Percentiles rank a stretch among this genome's conserved stretches.
Evolutionary conservation across 2,797 vertebrate genomes (phyloP).

Genomic region (Euphonia xanthogaster): DNA sequence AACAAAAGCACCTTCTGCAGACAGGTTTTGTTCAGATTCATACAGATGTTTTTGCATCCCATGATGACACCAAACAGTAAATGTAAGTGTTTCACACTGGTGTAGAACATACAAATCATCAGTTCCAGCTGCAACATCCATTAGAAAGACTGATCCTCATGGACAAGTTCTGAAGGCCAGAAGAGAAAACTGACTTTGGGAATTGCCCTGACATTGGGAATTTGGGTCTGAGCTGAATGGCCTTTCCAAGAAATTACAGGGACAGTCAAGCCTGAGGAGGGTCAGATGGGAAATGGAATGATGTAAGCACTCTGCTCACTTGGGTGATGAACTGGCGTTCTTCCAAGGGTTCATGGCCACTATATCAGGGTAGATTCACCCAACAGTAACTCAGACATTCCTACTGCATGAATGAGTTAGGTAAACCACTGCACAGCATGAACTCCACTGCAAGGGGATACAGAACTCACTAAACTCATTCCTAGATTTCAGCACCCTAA

Average conservation of each 20-base stretch:
- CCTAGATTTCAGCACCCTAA: background rate
- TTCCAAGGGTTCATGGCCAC: background rate
- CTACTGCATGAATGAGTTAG: background rate
- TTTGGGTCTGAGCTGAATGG: background rate
- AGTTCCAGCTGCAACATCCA: background rate
- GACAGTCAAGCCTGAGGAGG: background rate
- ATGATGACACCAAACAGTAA: rapidly evolving
- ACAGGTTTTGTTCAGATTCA: background rate
- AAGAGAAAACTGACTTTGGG: background rate
- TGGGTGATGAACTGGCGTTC: background rate
- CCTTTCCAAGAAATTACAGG: background rate
- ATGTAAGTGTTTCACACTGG: background rate
- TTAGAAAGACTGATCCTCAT: background rate
- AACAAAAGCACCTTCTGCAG: background rate
- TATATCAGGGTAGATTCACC: background rate
- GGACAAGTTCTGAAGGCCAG: background rate
- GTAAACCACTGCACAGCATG: rapidly evolving
- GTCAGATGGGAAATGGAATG: background rate
- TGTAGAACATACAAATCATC: background rate
- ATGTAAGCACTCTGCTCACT: background rate
- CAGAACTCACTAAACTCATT: background rate
- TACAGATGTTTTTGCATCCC: background rate
- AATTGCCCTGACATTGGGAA: background rate
- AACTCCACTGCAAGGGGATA: background rate
- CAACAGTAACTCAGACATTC: background rate